phyloP scores from a whole-genome alignment of 2,797 vertebrate species.

The Etheostoma nigrum region DNA sequence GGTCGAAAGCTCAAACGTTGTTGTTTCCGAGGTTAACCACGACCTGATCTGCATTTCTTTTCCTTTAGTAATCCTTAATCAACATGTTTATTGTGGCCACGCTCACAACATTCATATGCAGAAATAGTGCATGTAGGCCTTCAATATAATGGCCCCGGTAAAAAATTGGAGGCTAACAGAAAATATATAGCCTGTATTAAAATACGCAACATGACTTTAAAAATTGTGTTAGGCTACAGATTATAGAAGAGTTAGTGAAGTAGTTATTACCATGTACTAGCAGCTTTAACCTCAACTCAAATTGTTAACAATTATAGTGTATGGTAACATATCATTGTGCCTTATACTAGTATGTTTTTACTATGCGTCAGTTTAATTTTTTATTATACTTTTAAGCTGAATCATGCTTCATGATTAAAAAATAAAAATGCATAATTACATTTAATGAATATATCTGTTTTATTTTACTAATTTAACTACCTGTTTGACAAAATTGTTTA shows the following conservation, averaged over 20 bases:
- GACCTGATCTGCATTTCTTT: constrained; percentile 85
- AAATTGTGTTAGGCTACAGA: not conserved
- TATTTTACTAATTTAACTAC: not conserved
- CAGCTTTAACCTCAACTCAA: constrained; percentile 1
- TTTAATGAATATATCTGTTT: not conserved
- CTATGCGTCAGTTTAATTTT: fast-evolving
- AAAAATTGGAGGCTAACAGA: constrained; percentile 32
- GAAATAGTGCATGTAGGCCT: constrained; percentile 50
- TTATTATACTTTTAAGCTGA: not conserved
- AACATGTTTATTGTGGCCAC: constrained; percentile 73
- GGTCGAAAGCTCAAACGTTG: constrained; percentile 80
- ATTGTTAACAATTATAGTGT: not conserved
- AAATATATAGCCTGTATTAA: not conserved
- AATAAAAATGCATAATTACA: constrained; percentile 9
- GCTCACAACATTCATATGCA: constrained; percentile 72
- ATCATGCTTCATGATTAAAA: not conserved
- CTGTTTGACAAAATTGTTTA: not conserved
- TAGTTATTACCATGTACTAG: not conserved
- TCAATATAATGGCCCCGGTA: constrained; percentile 32
- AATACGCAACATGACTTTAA: not conserved
- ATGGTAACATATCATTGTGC: not conserved
- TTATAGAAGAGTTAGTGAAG: constrained; percentile 6
- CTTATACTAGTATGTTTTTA: not conserved
- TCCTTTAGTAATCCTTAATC: constrained; percentile 82
- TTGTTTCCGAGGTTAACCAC: constrained; percentile 77